Base-by-base conservation (phyloP, 1,140 invertebrate genomes). In the Diprion similis region DNA sequence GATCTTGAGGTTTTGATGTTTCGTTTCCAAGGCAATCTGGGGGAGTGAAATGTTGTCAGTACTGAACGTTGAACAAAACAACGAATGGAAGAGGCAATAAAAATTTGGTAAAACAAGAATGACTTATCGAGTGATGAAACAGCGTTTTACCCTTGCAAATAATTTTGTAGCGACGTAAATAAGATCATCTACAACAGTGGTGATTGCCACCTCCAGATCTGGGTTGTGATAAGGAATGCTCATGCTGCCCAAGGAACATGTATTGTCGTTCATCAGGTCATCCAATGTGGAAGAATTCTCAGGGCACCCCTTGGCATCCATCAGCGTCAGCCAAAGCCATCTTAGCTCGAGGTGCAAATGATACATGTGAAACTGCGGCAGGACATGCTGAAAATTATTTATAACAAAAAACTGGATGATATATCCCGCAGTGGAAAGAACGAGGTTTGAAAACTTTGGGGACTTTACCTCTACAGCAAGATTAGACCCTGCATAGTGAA, bases 301-400 rank as follows among this genome's bases (percentile, higher is more conserved):
- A n/a, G 18, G 37, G 68, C 8, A 70, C 6, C 9, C 51, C 69
- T 77, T 77, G 19, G 79, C 77, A 72, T 84, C 78, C 9, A 85
- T 70, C 11, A 88, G 76, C 8, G 83, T 84, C 1, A 88, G 59
- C 66, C 85, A 80, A 8, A 87, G 68, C 88, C 89, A 89, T 70
- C 86, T 77, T 37, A 89, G 74, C 70, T 89, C 89, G 24, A 89
- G 74, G 74, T 89, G 87, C 17, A 85, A 75, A 76, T 89, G 89
- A 73, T 85, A 89, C 69, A 89, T 78, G 71, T 89, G 89, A 80
- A 88, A 89, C 47, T 86, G 85, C 11, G 86, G 83, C 74, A 89
- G 86, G 10, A 75, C 75, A 70, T 82, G 84, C 87, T 89, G 46
- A 66, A 81, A 82, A 10, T 72, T 13, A 79, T 37, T 71, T 1